Base-by-base conservation (phyloP, 2,888 invertebrate species). In the Melanotus villosus region DNA sequence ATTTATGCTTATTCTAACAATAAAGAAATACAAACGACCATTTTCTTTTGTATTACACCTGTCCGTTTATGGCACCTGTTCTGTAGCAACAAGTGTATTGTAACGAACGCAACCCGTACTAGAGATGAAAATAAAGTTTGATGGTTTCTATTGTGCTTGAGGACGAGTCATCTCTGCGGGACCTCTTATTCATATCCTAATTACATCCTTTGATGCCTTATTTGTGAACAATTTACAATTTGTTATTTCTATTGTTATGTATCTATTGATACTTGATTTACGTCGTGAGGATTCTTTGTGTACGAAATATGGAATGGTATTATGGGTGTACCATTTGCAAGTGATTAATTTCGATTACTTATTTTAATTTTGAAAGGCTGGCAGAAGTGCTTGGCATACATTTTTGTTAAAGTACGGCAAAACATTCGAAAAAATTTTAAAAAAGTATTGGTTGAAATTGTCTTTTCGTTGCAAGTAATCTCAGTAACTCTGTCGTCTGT, bases 171-270 rank as follows among this genome's bases (percentile, higher is more conserved):
- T 62, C 56, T 56, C 56, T n/a, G 56, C 68, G 63, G 68, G 68
- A 68, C 52, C 54, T 58, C 71, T 68, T 58, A 71, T 71, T 71
- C 68, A 67, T 56, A 64, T 50, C 64, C 65, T 71, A 71, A 71
- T 71, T 71, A 71, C 68, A 65, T 50, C 63, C 70, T 64, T 59
- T 59, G 64, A 71, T 71, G 57, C 71, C 66, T 71, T 52, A 68
- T 68, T 71, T 57, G 68, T 56, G 47, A 56, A 71, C 68, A 71
- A 68, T 71, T 68, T 57, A 59, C 58, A 68, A 65, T 68, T 66
- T 68, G 68, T 71, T 71, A 38, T 62, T 68, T 52, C 45, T 54
- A 63, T 62, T 69, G 65, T 43, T 43, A 10, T 12, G n/a, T 34
- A 34, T 34, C 34, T 34, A 34, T 34, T 34, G n/a, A 34, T 34